Conservation (phyloP, 2,113 vertebrate species). For the Anhinga anhinga region DNA sequence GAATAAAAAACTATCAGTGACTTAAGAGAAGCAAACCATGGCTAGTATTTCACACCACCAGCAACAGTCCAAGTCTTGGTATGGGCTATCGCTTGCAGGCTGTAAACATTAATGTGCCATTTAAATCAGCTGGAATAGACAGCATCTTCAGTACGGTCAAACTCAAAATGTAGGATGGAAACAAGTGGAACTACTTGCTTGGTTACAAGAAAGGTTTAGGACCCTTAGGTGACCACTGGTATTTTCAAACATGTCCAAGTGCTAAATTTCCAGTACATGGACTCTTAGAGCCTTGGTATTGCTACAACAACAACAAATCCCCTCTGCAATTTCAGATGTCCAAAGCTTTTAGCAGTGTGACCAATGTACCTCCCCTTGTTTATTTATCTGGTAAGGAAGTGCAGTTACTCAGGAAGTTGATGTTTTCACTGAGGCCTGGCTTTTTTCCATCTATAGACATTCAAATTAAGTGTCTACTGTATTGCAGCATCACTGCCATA, state of each 20-base stretch:
- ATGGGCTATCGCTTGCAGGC: neutral
- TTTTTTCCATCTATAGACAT: neutral
- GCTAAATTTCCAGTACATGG: neutral
- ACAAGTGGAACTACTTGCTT: neutral
- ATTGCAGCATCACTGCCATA: neutral
- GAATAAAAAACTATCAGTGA: neutral
- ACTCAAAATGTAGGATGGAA: neutral
- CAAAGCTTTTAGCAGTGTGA: neutral
- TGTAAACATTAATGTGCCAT: neutral
- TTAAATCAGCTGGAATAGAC: neutral
- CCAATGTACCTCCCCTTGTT: neutral
- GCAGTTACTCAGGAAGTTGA: neutral
- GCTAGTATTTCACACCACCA: neutral
- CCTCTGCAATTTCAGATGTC: neutral
- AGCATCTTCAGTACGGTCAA: fast-evolving
- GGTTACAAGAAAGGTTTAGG: neutral
- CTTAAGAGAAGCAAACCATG: neutral
- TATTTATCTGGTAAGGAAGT: neutral
- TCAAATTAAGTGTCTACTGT: neutral
- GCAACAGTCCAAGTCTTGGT: neutral
- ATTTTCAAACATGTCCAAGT: neutral
- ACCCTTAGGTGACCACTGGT: neutral
- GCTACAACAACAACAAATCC: neutral
- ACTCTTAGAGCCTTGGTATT: neutral
- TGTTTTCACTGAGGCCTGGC: neutral